A percentile compares a stretch with the other conserved stretches of the same genome.
Evolutionary conservation across 2,888 invertebrate species (phyloP).

Genomic region (Muscina levida): DNA sequence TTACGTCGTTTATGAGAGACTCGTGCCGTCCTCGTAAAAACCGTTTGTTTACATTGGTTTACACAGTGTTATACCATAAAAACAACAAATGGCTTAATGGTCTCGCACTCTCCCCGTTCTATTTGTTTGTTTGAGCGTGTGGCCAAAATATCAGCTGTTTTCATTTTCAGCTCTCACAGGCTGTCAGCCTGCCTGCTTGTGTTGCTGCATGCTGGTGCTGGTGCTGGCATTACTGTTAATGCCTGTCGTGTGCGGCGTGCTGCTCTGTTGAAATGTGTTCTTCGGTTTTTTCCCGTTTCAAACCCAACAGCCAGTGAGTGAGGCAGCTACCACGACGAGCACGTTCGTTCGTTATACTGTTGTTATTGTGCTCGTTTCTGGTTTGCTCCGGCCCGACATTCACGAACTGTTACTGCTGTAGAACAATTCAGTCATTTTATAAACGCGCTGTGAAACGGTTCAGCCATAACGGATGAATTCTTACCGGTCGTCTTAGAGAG

Average conservation of each 20-base stretch:
- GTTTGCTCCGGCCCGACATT: conserved; percentile 18
- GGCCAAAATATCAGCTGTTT: conserved; percentile 55
- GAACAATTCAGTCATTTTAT: conserved; percentile 72
- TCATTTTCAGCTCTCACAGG: conserved; percentile 6
- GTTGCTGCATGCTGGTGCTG: conserved; percentile 4
- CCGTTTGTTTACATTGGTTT: conserved; percentile 58
- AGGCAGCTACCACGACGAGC: no score
- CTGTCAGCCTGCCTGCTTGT: conserved; percentile 20
- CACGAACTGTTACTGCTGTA: conserved; percentile 58
- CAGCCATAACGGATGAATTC: conserved; percentile 49
- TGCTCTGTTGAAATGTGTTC: conserved; percentile 3
- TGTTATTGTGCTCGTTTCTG: conserved; percentile 39
- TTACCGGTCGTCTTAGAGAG: conserved; percentile 43
- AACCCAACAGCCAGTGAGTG: conserved; percentile 28
- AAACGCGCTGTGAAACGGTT: conserved; percentile 73
- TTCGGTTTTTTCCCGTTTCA: conserved; percentile 54
- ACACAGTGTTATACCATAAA: conserved; percentile 37
- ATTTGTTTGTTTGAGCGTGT: conserved; percentile 20
- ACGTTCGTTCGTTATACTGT: conserved; percentile 20
- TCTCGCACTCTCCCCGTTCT: neutral
- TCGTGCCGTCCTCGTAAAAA: conserved; percentile 60
- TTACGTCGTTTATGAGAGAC: conserved; percentile 43
- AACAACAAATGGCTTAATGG: conserved; percentile 22
- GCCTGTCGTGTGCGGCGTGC: conserved; percentile 53
- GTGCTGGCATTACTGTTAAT: conserved; percentile 42